Percentiles rank a stretch among this genome's conserved stretches.
phyloP scores from a whole-genome alignment of 2,888 invertebrate species.

The Parasteatoda lunata region DNA sequence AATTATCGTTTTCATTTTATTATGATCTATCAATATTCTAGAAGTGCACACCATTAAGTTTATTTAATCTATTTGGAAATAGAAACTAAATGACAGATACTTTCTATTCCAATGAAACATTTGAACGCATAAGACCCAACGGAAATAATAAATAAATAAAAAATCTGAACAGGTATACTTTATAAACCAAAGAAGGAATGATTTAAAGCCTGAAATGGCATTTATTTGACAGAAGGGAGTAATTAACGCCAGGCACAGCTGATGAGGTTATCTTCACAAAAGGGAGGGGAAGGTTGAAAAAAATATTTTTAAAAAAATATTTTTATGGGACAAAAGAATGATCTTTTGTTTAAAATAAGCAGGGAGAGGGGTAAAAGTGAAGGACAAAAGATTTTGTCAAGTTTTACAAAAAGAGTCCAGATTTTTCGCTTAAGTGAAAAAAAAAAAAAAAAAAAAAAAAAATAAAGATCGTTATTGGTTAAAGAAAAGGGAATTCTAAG shows the following conservation, averaged over 20 bases:
- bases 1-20: too few relatives aligned
- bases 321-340: not conserved
- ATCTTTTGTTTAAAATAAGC: not conserved
- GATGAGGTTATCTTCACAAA: constrained; percentile 22
- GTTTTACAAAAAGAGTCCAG: not conserved
- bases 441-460: not conserved
- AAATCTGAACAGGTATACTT: too few relatives aligned
- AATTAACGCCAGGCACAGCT: constrained; percentile 32
- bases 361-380: not conserved
- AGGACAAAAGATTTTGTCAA: not conserved
- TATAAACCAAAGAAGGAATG: too few relatives aligned
- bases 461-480: not conserved
- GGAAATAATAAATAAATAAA: too few relatives aligned
- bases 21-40: too few relatives aligned
- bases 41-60: too few relatives aligned
- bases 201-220: too few relatives aligned
- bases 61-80: too few relatives aligned
- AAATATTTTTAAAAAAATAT: constrained; percentile 7
- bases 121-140: too few relatives aligned
- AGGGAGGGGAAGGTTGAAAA: not conserved
- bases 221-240: not conserved
- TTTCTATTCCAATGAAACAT: too few relatives aligned
- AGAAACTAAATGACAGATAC: too few relatives aligned
- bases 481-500: too few relatives aligned
- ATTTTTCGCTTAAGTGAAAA: not conserved